A percentile compares a stretch with the other conserved stretches of the same genome.
Evolutionary conservation across 2,797 vertebrate genomes (phyloP).

Genomic region (Argentina silus): DNA sequence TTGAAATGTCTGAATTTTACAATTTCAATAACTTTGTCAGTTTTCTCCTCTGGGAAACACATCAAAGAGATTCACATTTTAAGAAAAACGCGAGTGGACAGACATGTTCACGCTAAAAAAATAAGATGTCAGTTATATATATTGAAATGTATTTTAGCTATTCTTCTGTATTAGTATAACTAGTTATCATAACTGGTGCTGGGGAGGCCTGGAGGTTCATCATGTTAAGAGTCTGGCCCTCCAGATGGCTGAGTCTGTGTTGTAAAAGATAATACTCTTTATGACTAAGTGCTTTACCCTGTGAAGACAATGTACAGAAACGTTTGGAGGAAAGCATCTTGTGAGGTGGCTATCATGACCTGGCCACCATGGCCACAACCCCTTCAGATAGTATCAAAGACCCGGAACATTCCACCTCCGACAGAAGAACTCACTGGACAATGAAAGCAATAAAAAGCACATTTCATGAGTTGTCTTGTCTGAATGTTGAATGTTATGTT

Average conservation of each 20-base stretch:
- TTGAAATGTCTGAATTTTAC: background rate
- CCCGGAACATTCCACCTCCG: background rate
- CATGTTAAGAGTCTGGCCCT: background rate
- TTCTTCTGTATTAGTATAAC: no score
- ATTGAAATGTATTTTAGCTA: no score
- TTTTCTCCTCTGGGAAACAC: background rate
- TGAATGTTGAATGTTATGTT: background rate
- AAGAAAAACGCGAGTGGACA: background rate
- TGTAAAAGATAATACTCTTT: no score
- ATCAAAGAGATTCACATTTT: background rate
- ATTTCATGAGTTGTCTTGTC: background rate
- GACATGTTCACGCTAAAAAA: background rate
- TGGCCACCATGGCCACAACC: no score
- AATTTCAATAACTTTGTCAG: background rate
- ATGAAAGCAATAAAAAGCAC: slow-evolving; percentile 37
- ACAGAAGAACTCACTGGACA: slow-evolving; percentile 23
- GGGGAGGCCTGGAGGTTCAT: background rate
- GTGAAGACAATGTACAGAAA: no score
- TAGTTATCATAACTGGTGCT: no score
- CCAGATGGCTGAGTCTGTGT: no score
- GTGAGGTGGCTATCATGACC: no score
- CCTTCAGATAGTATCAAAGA: no score
- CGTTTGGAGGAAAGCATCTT: no score
- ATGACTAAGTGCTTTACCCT: no score
- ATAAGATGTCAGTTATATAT: background rate